A percentile compares a stretch with the other conserved stretches of the same genome.
Evolutionary conservation across 2,888 invertebrate genomes (phyloP).

Genomic region (Platynereis dumerilii): DNA sequence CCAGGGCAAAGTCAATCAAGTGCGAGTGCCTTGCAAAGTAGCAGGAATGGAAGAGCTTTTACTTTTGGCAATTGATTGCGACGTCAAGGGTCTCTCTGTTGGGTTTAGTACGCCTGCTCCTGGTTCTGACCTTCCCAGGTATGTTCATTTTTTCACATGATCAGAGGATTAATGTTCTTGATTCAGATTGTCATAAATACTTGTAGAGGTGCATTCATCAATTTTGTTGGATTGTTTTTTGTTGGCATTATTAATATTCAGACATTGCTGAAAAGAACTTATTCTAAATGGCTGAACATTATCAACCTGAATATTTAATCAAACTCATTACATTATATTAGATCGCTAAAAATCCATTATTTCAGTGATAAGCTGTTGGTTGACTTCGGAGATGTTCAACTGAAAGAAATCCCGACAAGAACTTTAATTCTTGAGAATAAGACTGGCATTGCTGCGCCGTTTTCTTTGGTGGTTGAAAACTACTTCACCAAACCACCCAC

Average conservation of each 20-base stretch:
- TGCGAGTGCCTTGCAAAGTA: conserved; percentile 54
- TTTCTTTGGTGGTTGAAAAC: conserved; percentile 44
- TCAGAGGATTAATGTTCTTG: neutral
- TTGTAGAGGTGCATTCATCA: too few species aligned
- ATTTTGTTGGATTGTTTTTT: too few species aligned
- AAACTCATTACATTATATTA: too few species aligned
- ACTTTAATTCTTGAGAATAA: conserved; percentile 54
- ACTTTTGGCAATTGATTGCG: conserved; percentile 48
- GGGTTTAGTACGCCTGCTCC: conserved; percentile 41
- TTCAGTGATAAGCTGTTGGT: conserved; percentile 28
- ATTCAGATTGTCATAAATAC: neutral
- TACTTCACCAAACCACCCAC: conserved; percentile 49
- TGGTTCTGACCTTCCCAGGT: neutral
- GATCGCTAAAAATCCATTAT: too few species aligned
- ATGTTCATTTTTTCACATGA: neutral
- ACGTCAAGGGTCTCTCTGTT: conserved; percentile 52
- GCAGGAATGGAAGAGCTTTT: conserved; percentile 54
- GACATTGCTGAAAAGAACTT: too few species aligned
- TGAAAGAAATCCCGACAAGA: conserved; percentile 44
- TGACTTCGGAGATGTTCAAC: conserved; percentile 49
- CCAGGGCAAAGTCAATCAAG: conserved; percentile 51
- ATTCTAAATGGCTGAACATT: too few species aligned
- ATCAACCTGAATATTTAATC: too few species aligned
- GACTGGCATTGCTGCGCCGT: conserved; percentile 54
- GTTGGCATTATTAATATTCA: too few species aligned